Base-by-base conservation (phyloP, 2,113 vertebrate genomes). In the Myotis yumanensis region DNA sequence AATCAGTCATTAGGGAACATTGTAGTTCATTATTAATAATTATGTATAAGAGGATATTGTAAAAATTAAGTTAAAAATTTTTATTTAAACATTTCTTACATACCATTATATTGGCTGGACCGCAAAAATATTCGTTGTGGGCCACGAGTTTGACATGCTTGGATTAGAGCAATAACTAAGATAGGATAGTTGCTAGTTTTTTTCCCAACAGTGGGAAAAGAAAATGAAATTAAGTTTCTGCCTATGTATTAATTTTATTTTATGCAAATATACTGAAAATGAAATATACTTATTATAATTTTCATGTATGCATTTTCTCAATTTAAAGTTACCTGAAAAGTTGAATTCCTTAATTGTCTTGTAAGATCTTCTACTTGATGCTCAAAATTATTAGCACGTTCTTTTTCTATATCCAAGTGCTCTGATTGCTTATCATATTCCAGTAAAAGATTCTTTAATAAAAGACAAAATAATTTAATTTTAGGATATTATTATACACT, bases 391-490 rank as follows among this genome's bases (percentile, higher is more conserved):
- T 96, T 98, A 94, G 98, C 97, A 97, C 98, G 99, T 96, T 98
- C 98, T 93, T 98, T 98, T 98, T 99, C 99, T 94, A 98, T 96
- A 98, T 99, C 99, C 98, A 99, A 98, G 91, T 98, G 97, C 97
- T 99, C 99, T n/a, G 98, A 99, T 97, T 99, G 99, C 82, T 98
- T 98, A 97, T 99, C 99, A 11, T 99, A 99, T 97, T 99, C 99
- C 94, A 99, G 96, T 98, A 99, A 97, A 96, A 99, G 98, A 98
- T 99, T 99, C 99, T 99, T 96, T 93, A 98, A 95, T 96, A 75
- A 97, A 66, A 97, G 83, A 96, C 35, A 86, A 89, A 32, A 97
- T 32, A 90, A 96, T 83, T 95, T 92, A 95, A 46, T 59, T 93
- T 87, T 22, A 94, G 52, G 16, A 75, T 59, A 86, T 69, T 85